Base-by-base conservation (phyloP, 2,888 invertebrate genomes). In the Scaptomyza caliginosa region DNA sequence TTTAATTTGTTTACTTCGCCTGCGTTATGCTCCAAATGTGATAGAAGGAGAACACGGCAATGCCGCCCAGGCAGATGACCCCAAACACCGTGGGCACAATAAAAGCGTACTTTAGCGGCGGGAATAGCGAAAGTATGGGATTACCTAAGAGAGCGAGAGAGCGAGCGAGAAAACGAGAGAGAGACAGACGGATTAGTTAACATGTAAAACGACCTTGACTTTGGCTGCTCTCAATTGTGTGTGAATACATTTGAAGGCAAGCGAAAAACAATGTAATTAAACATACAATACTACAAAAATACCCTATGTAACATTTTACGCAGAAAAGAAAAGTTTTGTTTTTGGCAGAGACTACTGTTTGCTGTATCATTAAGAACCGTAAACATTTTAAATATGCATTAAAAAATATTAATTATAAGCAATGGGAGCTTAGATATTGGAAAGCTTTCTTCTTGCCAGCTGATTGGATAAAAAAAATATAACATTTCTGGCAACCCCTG, bases 1-100 rank as follows among this genome's bases (percentile, higher is more conserved):
- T 28, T 45, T 11, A n/a, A 28, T 28, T 19, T 45, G 11, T 28
- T 19, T 17, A 64, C 42, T 70, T 87, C 26, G 79, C 42, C 48
- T 75, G 69, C 30, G 72, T 67, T 67, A 89, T 83, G 68, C 77
- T 89, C 90, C 89, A 90, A 68, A 91, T 89, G 83, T 94, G 94
- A 88, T 93, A 94, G 7, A 93, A 73, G 0, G 94, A 94, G 88
- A 94, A 95, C 0, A 92, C 74, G 89, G 94, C 93, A 51, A 95
- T 92, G 28, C 94, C 94, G 48, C 95, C 95, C 63, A 95, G 90
- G 85, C 95, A 94, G 54, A 92, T 90, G 1, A 94, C 91, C 0
- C 95, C 95, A 90, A 93, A 93, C 30, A 92, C 83, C 4, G 94
- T 94, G 68, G 95, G 94, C 55, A 92, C 88, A 7, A 94, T 89